phyloP scores from a whole-genome alignment of 2,888 invertebrate species.

The Agonopterix arenella region DNA sequence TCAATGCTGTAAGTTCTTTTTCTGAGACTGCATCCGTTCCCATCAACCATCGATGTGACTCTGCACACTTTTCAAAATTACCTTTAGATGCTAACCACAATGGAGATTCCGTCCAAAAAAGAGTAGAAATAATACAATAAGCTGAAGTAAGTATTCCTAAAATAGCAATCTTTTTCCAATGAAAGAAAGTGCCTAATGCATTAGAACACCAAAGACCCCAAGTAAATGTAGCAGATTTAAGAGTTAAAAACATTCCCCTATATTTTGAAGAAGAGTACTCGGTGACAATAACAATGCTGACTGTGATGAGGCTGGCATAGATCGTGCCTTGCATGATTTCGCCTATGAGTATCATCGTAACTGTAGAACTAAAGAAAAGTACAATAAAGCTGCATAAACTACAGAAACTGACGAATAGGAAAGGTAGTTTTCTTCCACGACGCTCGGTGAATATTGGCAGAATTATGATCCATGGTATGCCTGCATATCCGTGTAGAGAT shows the following conservation, averaged over 20 bases:
- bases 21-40: constrained; percentile 9
- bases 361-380: not conserved
- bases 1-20: constrained; percentile 8
- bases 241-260: constrained; percentile 15
- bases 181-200: constrained; percentile 14
- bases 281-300: not conserved
- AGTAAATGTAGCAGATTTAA: constrained; percentile 13
- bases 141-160: constrained; percentile 4
- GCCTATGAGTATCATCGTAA: not conserved
- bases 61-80: constrained; percentile 10
- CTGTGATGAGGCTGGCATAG: not conserved
- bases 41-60: not conserved
- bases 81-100: constrained; percentile 16
- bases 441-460: not conserved
- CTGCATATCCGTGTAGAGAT: not conserved
- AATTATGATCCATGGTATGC: not conserved
- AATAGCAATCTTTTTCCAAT: constrained; percentile 14
- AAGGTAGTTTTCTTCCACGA: not conserved
- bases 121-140: constrained; percentile 8
- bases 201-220: constrained; percentile 19
- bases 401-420: not conserved
- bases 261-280: constrained; percentile 12
- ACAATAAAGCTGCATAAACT: not conserved
- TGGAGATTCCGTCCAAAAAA: constrained; percentile 17
- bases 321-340: not conserved